These are phyloP conservation scores for Deilephila elpenor DNA, from an alignment of 2,888 invertebrate genomes.

Conservation along the genomic window DNA sequence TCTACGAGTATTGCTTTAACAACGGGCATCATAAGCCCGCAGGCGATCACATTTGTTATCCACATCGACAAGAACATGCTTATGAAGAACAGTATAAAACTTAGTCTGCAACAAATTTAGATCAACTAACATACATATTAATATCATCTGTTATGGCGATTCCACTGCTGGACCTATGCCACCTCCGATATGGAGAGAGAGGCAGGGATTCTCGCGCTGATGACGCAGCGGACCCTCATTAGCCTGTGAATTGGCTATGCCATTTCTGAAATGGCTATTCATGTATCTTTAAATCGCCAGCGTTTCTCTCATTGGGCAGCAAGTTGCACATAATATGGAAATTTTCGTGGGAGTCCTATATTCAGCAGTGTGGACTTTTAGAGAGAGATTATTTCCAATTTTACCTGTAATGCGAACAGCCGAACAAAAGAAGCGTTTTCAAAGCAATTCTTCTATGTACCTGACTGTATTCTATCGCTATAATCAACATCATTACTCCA, in stretches of 20 bases:
- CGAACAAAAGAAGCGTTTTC: conserved; percentile 63
- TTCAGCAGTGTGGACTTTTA: background rate
- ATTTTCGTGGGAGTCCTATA: background rate
- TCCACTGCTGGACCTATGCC: too few species aligned
- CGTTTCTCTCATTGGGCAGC: too few species aligned
- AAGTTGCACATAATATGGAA: too few species aligned
- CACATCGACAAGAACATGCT: conserved; percentile 69
- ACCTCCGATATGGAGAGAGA: too few species aligned
- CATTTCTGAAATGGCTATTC: too few species aligned
- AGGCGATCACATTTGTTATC: conserved; percentile 63
- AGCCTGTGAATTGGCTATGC: too few species aligned
- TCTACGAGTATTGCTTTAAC: conserved; percentile 65
- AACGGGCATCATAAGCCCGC: conserved; percentile 72
- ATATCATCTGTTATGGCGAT: too few species aligned
- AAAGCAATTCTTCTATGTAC: conserved; percentile 61
- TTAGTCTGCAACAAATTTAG: conserved; percentile 56
- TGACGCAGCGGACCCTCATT: too few species aligned
- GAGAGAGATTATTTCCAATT: background rate
- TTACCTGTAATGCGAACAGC: conserved; percentile 74
- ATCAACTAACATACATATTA: too few species aligned
- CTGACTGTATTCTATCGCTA: conserved; percentile 63
- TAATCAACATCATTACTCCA: conserved; percentile 61
- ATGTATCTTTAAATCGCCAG: too few species aligned
- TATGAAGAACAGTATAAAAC: conserved; percentile 66
- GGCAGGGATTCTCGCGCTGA: too few species aligned